Conservation (phyloP, 1,140 invertebrate genomes). For the Drosophila arizonae region DNA sequence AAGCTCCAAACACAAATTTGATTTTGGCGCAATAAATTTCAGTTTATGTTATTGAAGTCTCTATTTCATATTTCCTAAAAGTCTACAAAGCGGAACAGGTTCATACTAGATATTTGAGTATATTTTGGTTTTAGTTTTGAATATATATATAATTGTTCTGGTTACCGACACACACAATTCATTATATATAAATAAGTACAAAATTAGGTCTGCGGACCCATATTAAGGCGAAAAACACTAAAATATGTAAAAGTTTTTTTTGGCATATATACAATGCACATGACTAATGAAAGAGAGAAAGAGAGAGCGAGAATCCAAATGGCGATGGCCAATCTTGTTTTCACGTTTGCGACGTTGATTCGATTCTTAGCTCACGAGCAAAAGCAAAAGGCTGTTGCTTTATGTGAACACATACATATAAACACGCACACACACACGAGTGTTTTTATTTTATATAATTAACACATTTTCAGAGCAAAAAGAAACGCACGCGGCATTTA, state of each 20-base stretch:
- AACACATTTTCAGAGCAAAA: constrained; percentile 60
- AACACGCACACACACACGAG: background rate
- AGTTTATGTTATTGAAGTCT: constrained; percentile 1
- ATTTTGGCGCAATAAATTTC: constrained; percentile 23
- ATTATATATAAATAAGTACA: constrained; percentile 8
- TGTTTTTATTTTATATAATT: constrained; percentile 68
- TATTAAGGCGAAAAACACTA: background rate
- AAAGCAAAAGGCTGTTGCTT: constrained; percentile 45
- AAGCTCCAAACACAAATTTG: constrained; percentile 5
- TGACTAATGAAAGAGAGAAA: constrained; percentile 59
- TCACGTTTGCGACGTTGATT: constrained; percentile 57
- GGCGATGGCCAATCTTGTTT: constrained; percentile 53
- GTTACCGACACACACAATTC: background rate
- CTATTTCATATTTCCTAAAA: too few species aligned
- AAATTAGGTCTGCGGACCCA: constrained; percentile 15
- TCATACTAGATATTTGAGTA: background rate
- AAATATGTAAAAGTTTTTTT: constrained; percentile 11
- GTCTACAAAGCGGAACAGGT: constrained; percentile 12
- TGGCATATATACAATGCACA: constrained; percentile 14
- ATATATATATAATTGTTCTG: background rate
- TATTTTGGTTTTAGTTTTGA: constrained; percentile 3
- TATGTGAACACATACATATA: constrained; percentile 18
- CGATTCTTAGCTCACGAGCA: constrained; percentile 58
- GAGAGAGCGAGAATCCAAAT: constrained; percentile 18
- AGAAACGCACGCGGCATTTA: constrained; percentile 48